Base-by-base conservation (phyloP, 2,113 vertebrate genomes). In the Ovibos moschatus region DNA sequence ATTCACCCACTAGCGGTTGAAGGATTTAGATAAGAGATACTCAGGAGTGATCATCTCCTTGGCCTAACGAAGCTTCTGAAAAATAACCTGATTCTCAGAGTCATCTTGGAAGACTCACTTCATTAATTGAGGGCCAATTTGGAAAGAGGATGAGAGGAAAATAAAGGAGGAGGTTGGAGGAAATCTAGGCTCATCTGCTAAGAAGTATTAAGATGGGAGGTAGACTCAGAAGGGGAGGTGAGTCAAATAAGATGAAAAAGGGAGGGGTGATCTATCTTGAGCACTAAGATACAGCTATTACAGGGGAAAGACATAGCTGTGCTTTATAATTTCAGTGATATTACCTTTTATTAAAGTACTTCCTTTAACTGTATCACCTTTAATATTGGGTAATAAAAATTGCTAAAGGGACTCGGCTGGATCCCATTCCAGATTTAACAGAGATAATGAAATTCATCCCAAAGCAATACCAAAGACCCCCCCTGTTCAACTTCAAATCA, bases 331-430 rank as follows among this genome's bases (percentile, higher is more conserved):
- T 67, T 92, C 95, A 67, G 13, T 27, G 51, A 64, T 45, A 51
- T 76, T 94, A 57, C n/a, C 94, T 97, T 98, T 94, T 90, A 97
- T 96, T 88, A 92, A 94, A 88, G 90, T 53, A 76, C 89, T 97
- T 60, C 71, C 94, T 97, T 89, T 82, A 83, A 76, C 84, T 14
- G 5, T 36, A 47, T 94, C 82, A 53, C 14, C 71, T 97, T 94
- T 97, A 88, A 91, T 95, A 89, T 1, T 94, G 82, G 33, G 81
- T 97, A 81, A 91, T 83, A 78, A 94, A 89, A 94, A 95, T 51
- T 83, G 71, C 91, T 94, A 10, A 88, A 71, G 93, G 88, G 28
- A 94, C 45, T 94, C 2, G 1, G 45, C 50, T 96, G 7, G 40
- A 45, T 95, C 93, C 50, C 95, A 50, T 17, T 25, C 85, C 82